These are phyloP conservation scores for Bothrops jararaca DNA, from an alignment of 2,113 vertebrate species.

Conservation along the genomic window DNA sequence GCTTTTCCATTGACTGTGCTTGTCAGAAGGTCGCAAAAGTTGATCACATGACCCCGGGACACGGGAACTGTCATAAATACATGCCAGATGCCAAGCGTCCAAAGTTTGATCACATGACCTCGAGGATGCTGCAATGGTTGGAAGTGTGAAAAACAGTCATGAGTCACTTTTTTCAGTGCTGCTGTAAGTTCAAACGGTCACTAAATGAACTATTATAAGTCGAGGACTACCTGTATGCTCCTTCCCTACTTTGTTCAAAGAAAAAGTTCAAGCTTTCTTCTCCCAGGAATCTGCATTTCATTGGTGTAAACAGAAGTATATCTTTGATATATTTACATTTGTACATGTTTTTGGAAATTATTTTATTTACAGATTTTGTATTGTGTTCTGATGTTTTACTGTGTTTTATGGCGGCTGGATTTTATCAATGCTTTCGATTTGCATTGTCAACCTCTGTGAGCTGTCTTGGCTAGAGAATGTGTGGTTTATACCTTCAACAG, in stretches of 20 bases:
- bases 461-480: not conserved
- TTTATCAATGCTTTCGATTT: not conserved
- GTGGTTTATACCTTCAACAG: not conserved
- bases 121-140: not conserved
- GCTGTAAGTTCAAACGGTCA: not conserved
- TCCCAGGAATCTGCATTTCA: not conserved
- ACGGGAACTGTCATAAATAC: too few relatives aligned
- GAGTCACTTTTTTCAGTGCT: not conserved
- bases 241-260: not conserved
- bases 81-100: not conserved
- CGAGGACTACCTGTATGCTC: not conserved
- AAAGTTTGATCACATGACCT: not conserved
- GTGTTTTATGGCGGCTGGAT: not conserved
- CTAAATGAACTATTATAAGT: not conserved
- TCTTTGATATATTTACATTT: not conserved
- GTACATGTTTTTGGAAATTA: not conserved
- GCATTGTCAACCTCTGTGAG: not conserved
- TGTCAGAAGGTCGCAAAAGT: too few relatives aligned
- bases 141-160: not conserved
- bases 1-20: too few relatives aligned
- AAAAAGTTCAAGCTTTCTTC: not conserved
- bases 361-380: not conserved
- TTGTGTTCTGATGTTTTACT: not conserved
- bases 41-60: too few relatives aligned
- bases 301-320: not conserved